Base-by-base conservation (phyloP, 1,140 invertebrate genomes). In the Drosophila funebris region DNA sequence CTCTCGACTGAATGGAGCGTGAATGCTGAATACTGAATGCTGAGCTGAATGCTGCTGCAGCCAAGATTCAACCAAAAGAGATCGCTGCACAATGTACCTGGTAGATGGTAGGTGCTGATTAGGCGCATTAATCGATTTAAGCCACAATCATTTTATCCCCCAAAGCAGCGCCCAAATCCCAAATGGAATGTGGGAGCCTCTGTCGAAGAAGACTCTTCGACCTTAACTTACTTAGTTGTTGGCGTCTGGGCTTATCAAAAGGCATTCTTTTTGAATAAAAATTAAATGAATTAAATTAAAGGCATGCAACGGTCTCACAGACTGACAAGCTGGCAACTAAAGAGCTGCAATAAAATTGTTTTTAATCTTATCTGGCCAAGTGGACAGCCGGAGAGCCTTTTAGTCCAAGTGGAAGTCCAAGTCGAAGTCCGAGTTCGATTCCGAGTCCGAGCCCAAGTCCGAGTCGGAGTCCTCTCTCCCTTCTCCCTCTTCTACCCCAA, bases 241-340 rank as follows among this genome's bases (percentile, higher is more conserved):
- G 66, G 64, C 78, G 80, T 85, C 82, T 80, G 77, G 46, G 62
- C 78, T 88, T 88, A 87, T 87, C 83, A 87, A 73, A 78, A 78
- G 82, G 83, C 78, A 82, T 88, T 85, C 73, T 29, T 63, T 90
- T 90, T 90, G 78, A 90, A 90, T 90, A 90, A 90, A 90, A 90
- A 87, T 90, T 82, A 90, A 90, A 90, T 90, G 84, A 90, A 90
- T 90, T 90, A 90, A 90, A 90, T 90, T 90, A 89, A 78, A 85
- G 82, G 78, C 71, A 61, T 53, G 63, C 66, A 50, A 58, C 24
- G 48, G 37, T 27, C 16, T 60, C 75, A 27, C 50, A 57, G 41
- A 16, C 78, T 50, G 78, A 54, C 41, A 67, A 75, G 63, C 79
- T 70, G 77, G 70, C 79, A 90, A 82, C 87, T 90, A 90, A 88